Evolutionary conservation across 2,888 invertebrate species (phyloP), one percentile per base, ranked within the genome.

Genomic region (Nomada fabriciana): DNA sequence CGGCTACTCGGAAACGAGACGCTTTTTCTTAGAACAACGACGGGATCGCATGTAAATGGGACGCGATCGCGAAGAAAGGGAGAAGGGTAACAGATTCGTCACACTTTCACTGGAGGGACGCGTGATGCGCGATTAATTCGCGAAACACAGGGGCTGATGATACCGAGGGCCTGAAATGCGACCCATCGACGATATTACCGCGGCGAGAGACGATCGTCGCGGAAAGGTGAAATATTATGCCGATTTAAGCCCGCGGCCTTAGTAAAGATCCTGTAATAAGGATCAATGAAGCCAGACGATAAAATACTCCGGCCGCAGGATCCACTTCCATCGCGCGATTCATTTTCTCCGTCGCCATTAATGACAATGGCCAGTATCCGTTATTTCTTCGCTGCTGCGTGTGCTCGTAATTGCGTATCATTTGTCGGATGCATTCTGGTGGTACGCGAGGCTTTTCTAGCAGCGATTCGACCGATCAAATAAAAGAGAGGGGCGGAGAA

Each of bases 231-330:
- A 90, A 89, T 90, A 88, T 90, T 89, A 87, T 87, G 87, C 78
- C 87, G 86, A 85, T 79, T 76, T 83, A 84, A 82, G 85, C 85
- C 83, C 82, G 83, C 84, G 82, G 86, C 87, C 88, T 88, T 89
- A 84, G 81, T 84, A 87, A 87, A 79, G 86, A 89, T 88, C 90
- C 90, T 86, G 89, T 85, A 90, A 90, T 88, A 89, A 90, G 89
- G 88, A 90, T 90, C 88, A 87, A 90, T 89, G 85, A 76, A 79
- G 69, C 61, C 55, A 61, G 50, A 55, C 68, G 83, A 83, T 83
- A 74, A 85, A 78, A 80, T 60, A 77, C 68, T 63, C 82, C 50
- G 57, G 55, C 83, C 43, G 60, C 74, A 76, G 76, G 57, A 76
- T 70, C 36, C 42, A 20, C 78, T 60, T 60, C 36, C 59, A 47